These are phyloP conservation scores for Hesperia comma DNA, from an alignment of 2,888 invertebrate species.

Conservation along the genomic window DNA sequence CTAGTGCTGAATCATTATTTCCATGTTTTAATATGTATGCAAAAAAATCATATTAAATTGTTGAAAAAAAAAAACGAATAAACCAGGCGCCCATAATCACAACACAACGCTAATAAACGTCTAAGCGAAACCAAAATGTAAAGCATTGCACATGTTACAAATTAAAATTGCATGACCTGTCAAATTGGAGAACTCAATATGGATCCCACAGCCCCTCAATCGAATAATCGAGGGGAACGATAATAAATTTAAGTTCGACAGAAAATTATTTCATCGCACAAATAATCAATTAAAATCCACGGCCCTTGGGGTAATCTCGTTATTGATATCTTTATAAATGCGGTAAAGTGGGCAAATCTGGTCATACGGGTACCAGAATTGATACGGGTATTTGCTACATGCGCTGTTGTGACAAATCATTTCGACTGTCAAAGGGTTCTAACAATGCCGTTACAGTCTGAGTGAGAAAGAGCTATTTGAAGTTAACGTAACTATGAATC, in stretches of 20 bases:
- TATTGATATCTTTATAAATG: conserved; percentile 81
- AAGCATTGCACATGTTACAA: conserved; percentile 29
- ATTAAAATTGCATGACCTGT: conserved; percentile 41
- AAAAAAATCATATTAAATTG: too few relatives aligned
- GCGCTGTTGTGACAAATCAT: conserved; percentile 69
- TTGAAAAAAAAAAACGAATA: too few relatives aligned
- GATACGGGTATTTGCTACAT: conserved; percentile 71
- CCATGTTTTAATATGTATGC: too few relatives aligned
- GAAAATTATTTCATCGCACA: conserved; percentile 66
- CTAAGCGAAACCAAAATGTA: background rate
- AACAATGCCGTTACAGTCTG: conserved; percentile 4
- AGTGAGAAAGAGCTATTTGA: background rate
- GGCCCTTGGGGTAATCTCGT: conserved; percentile 72
- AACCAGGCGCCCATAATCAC: too few relatives aligned
- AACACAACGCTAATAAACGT: too few relatives aligned
- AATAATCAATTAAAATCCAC: conserved; percentile 77
- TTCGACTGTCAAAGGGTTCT: conserved; percentile 47
- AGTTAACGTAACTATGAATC: too few relatives aligned
- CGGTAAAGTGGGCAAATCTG: conserved; percentile 76
- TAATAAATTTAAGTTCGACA: conserved; percentile 55
- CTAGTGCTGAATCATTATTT: too few relatives aligned
- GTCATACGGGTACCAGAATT: conserved; percentile 72
- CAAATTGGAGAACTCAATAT: conserved; percentile 34
- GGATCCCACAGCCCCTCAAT: conserved; percentile 22
- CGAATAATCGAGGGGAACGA: conserved; percentile 49